phyloP scores from a whole-genome alignment of 1,140 invertebrate species.

The Mizuhopecten yessoensis region DNA sequence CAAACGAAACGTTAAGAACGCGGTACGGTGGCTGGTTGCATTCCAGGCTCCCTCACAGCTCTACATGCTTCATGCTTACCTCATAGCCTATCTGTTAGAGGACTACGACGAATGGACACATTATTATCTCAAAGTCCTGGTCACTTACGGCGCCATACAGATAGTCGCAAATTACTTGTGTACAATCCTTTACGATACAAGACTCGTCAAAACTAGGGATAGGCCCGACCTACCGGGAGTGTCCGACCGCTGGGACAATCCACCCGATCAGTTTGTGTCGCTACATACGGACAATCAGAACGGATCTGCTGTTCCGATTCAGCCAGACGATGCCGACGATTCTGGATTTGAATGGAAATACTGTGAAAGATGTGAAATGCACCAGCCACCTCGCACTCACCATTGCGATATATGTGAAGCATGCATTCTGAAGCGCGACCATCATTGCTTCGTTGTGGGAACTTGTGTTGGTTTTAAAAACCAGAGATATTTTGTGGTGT shows the following conservation, averaged over 20 bases:
- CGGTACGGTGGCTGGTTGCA: conserved; percentile 49
- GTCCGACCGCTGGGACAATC: conserved; percentile 51
- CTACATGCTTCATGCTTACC: conserved; percentile 60
- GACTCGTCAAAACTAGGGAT: conserved; percentile 63
- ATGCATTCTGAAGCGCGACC: conserved; percentile 96
- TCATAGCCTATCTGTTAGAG: conserved; percentile 65
- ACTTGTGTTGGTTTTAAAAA: conserved; percentile 95
- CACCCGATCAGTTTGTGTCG: conserved; percentile 63
- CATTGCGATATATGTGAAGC: conserved; percentile 70
- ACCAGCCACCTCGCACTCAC: conserved; percentile 66
- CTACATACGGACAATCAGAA: conserved; percentile 14
- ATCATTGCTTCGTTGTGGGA: conserved; percentile 96
- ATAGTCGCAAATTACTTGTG: conserved; percentile 70
- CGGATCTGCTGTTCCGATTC: not conserved
- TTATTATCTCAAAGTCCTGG: conserved; percentile 69
- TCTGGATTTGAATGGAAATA: conserved; percentile 60
- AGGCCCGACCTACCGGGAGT: conserved; percentile 49
- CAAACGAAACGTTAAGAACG: not conserved
- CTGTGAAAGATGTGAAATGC: conserved; percentile 65
- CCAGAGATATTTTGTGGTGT: conserved; percentile 93
- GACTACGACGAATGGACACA: conserved; percentile 62
- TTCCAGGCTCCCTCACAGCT: conserved; percentile 68
- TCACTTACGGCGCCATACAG: conserved; percentile 60
- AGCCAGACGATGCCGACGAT: not conserved
- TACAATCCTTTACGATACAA: conserved; percentile 59